A percentile compares a stretch with the other conserved stretches of the same genome.
These are phyloP conservation scores for Pseudonaja textilis DNA, from an alignment of 2,113 vertebrate species.

Conservation along the genomic window DNA sequence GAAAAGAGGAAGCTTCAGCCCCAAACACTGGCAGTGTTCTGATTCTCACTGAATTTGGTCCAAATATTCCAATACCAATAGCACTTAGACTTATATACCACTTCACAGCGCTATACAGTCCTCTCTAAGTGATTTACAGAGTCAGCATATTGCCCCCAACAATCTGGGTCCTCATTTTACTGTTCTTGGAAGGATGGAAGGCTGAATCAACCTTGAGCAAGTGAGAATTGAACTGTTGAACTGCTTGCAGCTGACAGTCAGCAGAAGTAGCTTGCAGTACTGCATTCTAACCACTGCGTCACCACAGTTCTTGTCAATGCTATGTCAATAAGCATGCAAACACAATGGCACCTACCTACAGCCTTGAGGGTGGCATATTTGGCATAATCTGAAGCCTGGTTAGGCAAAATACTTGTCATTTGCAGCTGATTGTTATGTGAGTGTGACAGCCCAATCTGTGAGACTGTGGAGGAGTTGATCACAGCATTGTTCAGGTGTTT, in stretches of 20 bases:
- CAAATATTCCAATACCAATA: not conserved
- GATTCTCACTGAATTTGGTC: not conserved
- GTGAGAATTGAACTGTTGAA: no score
- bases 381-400: slow-evolving; percentile 55
- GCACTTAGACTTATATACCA: no score
- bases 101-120: no score
- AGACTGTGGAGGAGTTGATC: slow-evolving; percentile 20
- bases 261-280: no score
- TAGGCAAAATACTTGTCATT: slow-evolving; percentile 36
- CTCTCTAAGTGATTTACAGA: no score
- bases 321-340: rapidly evolving
- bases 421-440: slow-evolving; percentile 56
- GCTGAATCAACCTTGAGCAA: no score
- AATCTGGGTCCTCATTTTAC: no score
- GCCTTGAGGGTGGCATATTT: slow-evolving; percentile 67
- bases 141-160: no score
- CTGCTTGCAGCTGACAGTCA: no score
- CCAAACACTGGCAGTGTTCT: not conserved
- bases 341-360: slow-evolving; percentile 61
- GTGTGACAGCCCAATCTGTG: slow-evolving; percentile 50
- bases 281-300: no score
- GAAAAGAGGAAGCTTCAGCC: not conserved
- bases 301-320: no score
- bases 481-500: slow-evolving; percentile 60
- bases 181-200: no score